These are phyloP conservation scores for Himalopsyche tibetana DNA, from an alignment of 2,888 invertebrate species.

Conservation along the genomic window DNA sequence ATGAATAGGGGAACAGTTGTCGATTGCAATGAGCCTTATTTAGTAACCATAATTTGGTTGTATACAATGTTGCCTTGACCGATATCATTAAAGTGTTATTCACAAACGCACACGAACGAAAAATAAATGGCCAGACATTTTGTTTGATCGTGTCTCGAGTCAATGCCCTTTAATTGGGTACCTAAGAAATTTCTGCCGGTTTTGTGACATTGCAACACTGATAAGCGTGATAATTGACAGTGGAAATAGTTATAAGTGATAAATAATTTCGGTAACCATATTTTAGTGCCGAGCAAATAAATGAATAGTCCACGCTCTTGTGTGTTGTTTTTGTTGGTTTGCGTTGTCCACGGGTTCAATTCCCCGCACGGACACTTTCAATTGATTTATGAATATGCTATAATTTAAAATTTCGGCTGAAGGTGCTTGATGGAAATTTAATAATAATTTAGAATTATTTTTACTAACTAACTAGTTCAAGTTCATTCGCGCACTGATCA, in stretches of 20 bases:
- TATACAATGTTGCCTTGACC: constrained; percentile 17
- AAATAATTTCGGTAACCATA: not conserved
- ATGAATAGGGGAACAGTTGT: not conserved
- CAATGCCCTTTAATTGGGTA: constrained; percentile 38
- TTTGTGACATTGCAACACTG: constrained; percentile 32
- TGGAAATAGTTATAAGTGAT: not conserved
- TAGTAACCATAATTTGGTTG: constrained; percentile 27
- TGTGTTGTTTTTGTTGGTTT: too few relatives aligned
- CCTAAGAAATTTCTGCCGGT: constrained; percentile 32
- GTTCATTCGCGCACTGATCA: too few relatives aligned
- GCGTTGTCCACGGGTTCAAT: too few relatives aligned
- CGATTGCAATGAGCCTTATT: constrained; percentile 20
- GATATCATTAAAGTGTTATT: constrained; percentile 42
- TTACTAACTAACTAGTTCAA: too few relatives aligned
- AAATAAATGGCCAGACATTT: constrained; percentile 27
- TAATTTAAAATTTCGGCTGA: too few relatives aligned
- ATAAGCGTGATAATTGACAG: constrained; percentile 29
- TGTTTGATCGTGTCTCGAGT: constrained; percentile 31
- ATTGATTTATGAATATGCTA: too few relatives aligned
- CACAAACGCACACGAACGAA: constrained; percentile 25
- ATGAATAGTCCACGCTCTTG: too few relatives aligned
- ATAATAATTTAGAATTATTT: too few relatives aligned
- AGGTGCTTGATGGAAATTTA: too few relatives aligned
- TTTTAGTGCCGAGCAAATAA: too few relatives aligned
- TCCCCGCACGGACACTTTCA: too few relatives aligned